Evolutionary conservation across 2,797 vertebrate species (phyloP), one percentile per base, ranked within the genome.

Genomic region (Trachurus trachurus): DNA sequence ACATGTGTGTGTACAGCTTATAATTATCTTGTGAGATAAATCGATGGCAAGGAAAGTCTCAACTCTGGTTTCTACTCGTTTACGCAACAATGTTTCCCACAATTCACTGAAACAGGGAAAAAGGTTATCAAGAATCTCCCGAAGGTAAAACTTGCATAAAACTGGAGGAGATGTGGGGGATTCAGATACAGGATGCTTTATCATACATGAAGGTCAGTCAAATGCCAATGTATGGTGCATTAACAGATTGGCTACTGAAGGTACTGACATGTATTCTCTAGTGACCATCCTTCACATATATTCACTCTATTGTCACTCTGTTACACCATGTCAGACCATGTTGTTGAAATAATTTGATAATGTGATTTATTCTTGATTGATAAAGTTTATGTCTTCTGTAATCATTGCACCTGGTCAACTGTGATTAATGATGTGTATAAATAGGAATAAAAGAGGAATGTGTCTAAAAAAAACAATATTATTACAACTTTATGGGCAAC

Each of bases 1-100:
- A 37, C 39, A 22, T 19, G 47, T 40, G 49, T 26, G 17, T 67
- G 45, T 50, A 10, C 47, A 42, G 66, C 26, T 52, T 34, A 9
- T 8, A 66, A 66, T 69, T 56, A 57, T 76, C 68, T 69, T 56
- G 34, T 12, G 15, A 66, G 34, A 71, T 58, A 64, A 78, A 78
- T 66, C n/a, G 66, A 19, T 52, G 13, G 21, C 50, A 59, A 11
- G 39, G 12, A 2, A 47, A 31, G 37, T 19, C 12, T 78, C 40
- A 8, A 40, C 26, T 29, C 29, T 39, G 31, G 37, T 73, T 71
- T 40, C 59, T 67, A 63, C 45, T 49, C 4, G 17, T 74, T 56
- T 81, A n/a, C 40, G 49, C 22, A 11, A 22, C n/a, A 19, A 11
- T 37, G 9, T 21, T 39, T 26, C 19, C 37, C 62, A 53, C 15